Evolutionary conservation across 2,888 invertebrate genomes (phyloP).

Genomic region (Aphodius granarius): DNA sequence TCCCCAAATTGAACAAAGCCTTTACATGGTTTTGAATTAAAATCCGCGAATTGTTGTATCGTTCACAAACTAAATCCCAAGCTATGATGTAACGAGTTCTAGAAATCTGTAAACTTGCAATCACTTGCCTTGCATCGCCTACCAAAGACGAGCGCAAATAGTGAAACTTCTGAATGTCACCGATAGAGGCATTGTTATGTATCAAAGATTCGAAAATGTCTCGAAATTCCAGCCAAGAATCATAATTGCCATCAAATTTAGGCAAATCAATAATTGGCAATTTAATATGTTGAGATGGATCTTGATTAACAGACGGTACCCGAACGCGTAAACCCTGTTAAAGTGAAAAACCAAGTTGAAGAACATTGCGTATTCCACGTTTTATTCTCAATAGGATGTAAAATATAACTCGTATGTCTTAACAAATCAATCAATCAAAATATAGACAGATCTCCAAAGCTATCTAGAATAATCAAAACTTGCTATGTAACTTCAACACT

Average conservation of each 20-base stretch:
- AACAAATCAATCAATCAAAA: too few relatives aligned
- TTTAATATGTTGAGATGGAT: not conserved
- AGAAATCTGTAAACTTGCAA: conserved; percentile 27
- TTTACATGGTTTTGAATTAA: conserved; percentile 30
- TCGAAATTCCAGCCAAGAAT: conserved; percentile 16
- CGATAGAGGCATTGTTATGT: conserved; percentile 24
- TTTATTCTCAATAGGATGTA: too few relatives aligned
- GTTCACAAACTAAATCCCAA: conserved; percentile 30
- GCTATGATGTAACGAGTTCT: conserved; percentile 28
- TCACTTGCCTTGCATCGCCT: conserved; percentile 13
- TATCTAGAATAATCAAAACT: too few relatives aligned
- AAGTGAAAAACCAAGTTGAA: too few relatives aligned
- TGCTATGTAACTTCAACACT: too few relatives aligned
- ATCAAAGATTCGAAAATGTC: conserved; percentile 22
- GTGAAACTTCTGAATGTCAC: conserved; percentile 21
- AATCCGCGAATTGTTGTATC: conserved; percentile 28
- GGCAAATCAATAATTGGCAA: conserved; percentile 20
- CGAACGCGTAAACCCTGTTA: too few relatives aligned
- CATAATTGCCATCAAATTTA: conserved; percentile 13
- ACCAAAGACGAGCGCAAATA: conserved; percentile 15
- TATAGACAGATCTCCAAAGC: too few relatives aligned
- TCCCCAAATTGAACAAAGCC: conserved; percentile 24
- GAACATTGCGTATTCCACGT: too few relatives aligned
- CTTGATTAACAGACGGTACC: not conserved
- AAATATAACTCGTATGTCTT: too few relatives aligned